Evolutionary conservation across 2,888 invertebrate species (phyloP).

Genomic region (Asteroscopus sphinx): DNA sequence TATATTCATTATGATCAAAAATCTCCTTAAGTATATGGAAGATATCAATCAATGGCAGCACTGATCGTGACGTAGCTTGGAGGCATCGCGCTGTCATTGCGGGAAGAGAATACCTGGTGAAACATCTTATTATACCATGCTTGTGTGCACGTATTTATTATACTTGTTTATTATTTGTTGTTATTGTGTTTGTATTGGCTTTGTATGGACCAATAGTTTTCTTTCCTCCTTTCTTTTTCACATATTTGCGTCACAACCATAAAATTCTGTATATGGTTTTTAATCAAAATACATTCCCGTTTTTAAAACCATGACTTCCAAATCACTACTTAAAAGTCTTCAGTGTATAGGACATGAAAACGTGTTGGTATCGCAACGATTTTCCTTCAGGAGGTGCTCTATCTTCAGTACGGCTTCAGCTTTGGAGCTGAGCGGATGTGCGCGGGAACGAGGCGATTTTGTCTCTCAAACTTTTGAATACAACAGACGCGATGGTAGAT

Average conservation of each 20-base stretch:
- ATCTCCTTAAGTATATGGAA: too few relatives aligned
- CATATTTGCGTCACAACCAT: neutral
- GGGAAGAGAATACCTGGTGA: too few relatives aligned
- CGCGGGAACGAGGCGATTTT: constrained; percentile 67
- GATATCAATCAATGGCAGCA: too few relatives aligned
- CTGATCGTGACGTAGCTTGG: too few relatives aligned
- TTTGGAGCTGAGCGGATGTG: constrained; percentile 73
- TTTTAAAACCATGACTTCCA: constrained; percentile 1
- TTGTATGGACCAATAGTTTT: too few relatives aligned
- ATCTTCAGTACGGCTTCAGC: constrained; percentile 80
- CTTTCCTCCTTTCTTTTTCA: too few relatives aligned
- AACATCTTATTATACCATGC: too few relatives aligned
- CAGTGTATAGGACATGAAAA: constrained; percentile 32
- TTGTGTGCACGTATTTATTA: too few relatives aligned
- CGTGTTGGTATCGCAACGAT: constrained; percentile 42
- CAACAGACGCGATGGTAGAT: constrained; percentile 49
- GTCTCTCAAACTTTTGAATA: constrained; percentile 71
- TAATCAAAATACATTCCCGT: constrained; percentile 18
- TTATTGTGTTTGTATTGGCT: too few relatives aligned
- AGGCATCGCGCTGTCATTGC: too few relatives aligned
- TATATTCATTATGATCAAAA: too few relatives aligned
- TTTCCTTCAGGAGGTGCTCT: constrained; percentile 47
- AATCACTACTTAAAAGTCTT: constrained; percentile 11
- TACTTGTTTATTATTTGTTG: too few relatives aligned
- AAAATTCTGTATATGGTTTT: neutral